phyloP scores from a whole-genome alignment of 2,888 invertebrate species.

The Macrosiphum euphorbiae region DNA sequence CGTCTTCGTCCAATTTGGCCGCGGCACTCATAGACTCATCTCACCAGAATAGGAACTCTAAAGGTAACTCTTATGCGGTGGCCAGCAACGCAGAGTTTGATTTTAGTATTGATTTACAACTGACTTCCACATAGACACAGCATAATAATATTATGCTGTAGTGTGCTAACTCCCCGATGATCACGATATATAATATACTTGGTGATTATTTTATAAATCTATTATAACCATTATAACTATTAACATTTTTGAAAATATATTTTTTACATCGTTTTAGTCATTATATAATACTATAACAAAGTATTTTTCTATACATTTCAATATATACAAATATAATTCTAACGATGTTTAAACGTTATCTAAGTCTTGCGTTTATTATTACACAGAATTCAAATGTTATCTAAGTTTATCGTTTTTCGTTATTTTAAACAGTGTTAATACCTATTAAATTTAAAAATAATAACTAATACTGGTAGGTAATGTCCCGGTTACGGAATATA shows the following conservation, averaged over 20 bases:
- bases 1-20: slow-evolving; percentile 74
- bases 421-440: too few relatives aligned
- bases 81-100: not conserved
- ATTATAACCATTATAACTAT: not conserved
- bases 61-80: slow-evolving; percentile 54
- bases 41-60: slow-evolving; percentile 71
- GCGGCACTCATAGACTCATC: slow-evolving; percentile 74
- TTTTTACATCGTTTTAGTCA: not conserved
- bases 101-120: not conserved
- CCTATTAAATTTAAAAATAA: too few relatives aligned
- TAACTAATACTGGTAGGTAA: too few relatives aligned
- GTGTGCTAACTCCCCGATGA: not conserved
- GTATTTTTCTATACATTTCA: not conserved
- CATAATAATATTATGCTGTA: not conserved
- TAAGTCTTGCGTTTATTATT: too few relatives aligned
- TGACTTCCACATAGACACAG: not conserved
- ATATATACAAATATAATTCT: not conserved
- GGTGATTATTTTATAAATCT: not conserved
- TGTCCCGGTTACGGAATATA: too few relatives aligned
- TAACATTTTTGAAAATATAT: not conserved
- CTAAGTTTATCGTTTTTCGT: too few relatives aligned
- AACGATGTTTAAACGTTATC: not conserved
- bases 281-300: not conserved
- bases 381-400: too few relatives aligned
- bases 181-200: not conserved